Evolutionary conservation across 2,888 invertebrate genomes (phyloP).

Genomic region (Carpatolechia fugitivella): DNA sequence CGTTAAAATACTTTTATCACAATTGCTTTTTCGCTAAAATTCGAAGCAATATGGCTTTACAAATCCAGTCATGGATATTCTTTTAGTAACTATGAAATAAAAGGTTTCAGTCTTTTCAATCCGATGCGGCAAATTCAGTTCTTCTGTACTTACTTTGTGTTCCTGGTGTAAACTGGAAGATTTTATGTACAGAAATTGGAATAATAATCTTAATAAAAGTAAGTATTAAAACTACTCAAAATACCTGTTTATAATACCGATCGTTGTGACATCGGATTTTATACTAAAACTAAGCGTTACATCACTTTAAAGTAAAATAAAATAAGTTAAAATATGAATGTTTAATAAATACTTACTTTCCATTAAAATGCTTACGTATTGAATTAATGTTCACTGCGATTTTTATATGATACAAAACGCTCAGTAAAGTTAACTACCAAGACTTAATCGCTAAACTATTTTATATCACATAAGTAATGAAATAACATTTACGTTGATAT

Average conservation of each 20-base stretch:
- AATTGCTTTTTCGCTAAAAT: constrained; percentile 59
- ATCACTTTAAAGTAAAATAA: constrained; percentile 56
- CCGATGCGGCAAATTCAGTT: constrained; percentile 51
- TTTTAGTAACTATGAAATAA: constrained; percentile 46
- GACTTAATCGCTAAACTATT: constrained; percentile 59
- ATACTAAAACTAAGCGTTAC: constrained; percentile 47
- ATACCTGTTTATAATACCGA: constrained; percentile 50
- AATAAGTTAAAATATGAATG: constrained; percentile 29
- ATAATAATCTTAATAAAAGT: constrained; percentile 17
- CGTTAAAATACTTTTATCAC: constrained; percentile 72
- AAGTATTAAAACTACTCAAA: constrained; percentile 29
- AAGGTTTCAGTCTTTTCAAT: constrained; percentile 71
- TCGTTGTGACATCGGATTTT: constrained; percentile 54
- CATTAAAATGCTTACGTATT: constrained; percentile 43
- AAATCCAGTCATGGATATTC: constrained; percentile 60
- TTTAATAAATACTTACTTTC: constrained; percentile 65
- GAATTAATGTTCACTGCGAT: constrained; percentile 44
- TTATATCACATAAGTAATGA: constrained; percentile 76
- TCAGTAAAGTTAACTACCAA: constrained; percentile 39
- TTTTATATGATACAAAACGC: constrained; percentile 43
- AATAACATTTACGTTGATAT: constrained; percentile 68
- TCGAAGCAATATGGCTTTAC: constrained; percentile 55
- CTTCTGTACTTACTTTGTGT: constrained; percentile 27
- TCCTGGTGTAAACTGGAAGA: neutral
- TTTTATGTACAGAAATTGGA: constrained; percentile 30